These are phyloP conservation scores for Biston stratarius DNA, from an alignment of 2,888 invertebrate species.

Conservation along the genomic window DNA sequence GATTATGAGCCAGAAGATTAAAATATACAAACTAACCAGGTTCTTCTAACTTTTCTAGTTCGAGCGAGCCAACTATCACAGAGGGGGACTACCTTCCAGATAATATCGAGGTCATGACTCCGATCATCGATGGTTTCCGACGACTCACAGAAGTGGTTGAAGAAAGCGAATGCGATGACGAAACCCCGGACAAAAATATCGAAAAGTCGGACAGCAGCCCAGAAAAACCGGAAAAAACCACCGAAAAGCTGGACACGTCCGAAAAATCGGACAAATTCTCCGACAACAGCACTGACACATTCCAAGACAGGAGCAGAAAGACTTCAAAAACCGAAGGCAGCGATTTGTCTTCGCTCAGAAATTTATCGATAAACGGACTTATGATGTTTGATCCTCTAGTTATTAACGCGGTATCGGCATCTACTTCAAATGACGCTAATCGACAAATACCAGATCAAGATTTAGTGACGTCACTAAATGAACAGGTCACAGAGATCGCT, in stretches of 20 bases:
- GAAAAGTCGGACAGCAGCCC: slow-evolving; percentile 41
- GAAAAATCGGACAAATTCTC: slow-evolving; percentile 29
- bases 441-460: slow-evolving; percentile 78
- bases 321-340: slow-evolving; percentile 70
- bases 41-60: slow-evolving; percentile 55
- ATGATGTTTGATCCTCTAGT: slow-evolving; percentile 84
- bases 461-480: slow-evolving; percentile 80
- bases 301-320: slow-evolving; percentile 70
- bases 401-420: slow-evolving; percentile 72
- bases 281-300: slow-evolving; percentile 64
- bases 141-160: slow-evolving; percentile 65
- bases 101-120: slow-evolving; percentile 82
- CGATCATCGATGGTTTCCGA: slow-evolving; percentile 77
- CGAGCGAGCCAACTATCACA: slow-evolving; percentile 73
- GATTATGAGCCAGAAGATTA: too few relatives aligned
- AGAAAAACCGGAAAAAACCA: slow-evolving; percentile 48
- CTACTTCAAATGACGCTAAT: slow-evolving; percentile 62
- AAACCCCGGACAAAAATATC: neutral
- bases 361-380: slow-evolving; percentile 79
- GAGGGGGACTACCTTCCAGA: slow-evolving; percentile 81
- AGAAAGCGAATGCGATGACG: slow-evolving; percentile 56
- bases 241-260: slow-evolving; percentile 11
- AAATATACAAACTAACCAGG: too few relatives aligned
- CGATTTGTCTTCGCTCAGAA: slow-evolving; percentile 72
- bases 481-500: slow-evolving; percentile 82